phyloP scores from a whole-genome alignment of 2,113 vertebrate species.

The Bagarius yarrelli region DNA sequence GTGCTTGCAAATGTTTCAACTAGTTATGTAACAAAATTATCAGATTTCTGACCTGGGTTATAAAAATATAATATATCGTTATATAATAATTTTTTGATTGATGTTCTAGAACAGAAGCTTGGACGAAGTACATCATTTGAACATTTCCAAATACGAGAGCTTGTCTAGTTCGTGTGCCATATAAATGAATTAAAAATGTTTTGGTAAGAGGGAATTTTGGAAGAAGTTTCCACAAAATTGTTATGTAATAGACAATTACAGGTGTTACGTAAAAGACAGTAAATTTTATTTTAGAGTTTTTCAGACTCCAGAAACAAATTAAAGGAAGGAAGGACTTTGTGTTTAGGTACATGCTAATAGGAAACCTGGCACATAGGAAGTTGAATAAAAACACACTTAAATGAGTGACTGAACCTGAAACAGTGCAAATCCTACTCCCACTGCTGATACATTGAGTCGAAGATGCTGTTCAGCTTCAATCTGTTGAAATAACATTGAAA shows the following conservation, averaged over 20 bases:
- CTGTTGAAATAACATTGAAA: slow-evolving; percentile 62
- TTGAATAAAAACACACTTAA: not conserved
- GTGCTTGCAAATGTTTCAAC: not conserved
- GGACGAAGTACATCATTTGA: not conserved
- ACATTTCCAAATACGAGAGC: not conserved
- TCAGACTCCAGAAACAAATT: too few relatives aligned
- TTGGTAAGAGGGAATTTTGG: too few relatives aligned
- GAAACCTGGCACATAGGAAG: too few relatives aligned
- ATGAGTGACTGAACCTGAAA: slow-evolving; percentile 81
- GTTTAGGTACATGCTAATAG: too few relatives aligned
- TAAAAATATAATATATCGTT: not conserved
- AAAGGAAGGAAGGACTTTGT: too few relatives aligned
- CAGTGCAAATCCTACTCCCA: slow-evolving; percentile 80
- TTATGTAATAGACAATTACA: too few relatives aligned
- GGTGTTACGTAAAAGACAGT: too few relatives aligned
- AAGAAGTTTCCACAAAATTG: too few relatives aligned
- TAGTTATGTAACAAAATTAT: not conserved
- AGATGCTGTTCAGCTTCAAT: slow-evolving; percentile 63
- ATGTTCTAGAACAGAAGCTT: not conserved
- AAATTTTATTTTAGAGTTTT: too few relatives aligned
- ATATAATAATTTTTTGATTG: not conserved
- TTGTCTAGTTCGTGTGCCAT: not conserved
- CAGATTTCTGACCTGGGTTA: not conserved
- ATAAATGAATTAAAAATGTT: not conserved
- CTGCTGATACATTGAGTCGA: slow-evolving; percentile 67